Percentiles rank a stretch among this genome's conserved stretches.
Evolutionary conservation across 2,888 invertebrate species (phyloP).

Genomic region (Machimus atricapillus): DNA sequence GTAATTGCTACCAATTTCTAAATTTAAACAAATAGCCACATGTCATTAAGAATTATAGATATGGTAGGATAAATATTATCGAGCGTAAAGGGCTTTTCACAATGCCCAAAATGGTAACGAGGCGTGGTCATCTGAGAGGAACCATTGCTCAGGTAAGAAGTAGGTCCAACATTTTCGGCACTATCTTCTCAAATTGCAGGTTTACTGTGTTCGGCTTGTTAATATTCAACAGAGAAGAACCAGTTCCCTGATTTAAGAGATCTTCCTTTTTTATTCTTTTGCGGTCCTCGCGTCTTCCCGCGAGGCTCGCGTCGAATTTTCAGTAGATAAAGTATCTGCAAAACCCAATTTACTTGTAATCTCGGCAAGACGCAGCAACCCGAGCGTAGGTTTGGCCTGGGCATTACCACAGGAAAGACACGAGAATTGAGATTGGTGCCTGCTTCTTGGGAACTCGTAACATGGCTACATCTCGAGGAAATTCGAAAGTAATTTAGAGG

Average conservation of each 20-base stretch:
- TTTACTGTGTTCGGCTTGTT: background rate
- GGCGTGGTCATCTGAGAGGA: background rate
- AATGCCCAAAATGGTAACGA: background rate
- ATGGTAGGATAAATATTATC: too few relatives aligned
- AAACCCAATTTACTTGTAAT: background rate
- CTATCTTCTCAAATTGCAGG: background rate
- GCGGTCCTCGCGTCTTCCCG: background rate
- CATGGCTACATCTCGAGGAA: background rate
- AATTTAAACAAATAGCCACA: background rate
- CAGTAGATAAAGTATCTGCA: background rate
- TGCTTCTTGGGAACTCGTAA: background rate
- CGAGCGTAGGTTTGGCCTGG: background rate
- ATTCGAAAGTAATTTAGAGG: background rate
- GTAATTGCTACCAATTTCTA: background rate
- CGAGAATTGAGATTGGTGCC: background rate
- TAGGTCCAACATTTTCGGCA: background rate
- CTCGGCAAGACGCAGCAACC: background rate
- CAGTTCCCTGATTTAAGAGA: background rate
- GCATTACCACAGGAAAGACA: background rate
- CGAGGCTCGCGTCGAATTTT: background rate
- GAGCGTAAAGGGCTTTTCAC: too few relatives aligned
- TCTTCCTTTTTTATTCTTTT: background rate
- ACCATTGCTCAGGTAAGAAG: background rate
- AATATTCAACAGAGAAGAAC: background rate
- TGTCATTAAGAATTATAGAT: background rate